Conservation (phyloP, 2,113 vertebrate genomes). For the Morone saxatilis region DNA sequence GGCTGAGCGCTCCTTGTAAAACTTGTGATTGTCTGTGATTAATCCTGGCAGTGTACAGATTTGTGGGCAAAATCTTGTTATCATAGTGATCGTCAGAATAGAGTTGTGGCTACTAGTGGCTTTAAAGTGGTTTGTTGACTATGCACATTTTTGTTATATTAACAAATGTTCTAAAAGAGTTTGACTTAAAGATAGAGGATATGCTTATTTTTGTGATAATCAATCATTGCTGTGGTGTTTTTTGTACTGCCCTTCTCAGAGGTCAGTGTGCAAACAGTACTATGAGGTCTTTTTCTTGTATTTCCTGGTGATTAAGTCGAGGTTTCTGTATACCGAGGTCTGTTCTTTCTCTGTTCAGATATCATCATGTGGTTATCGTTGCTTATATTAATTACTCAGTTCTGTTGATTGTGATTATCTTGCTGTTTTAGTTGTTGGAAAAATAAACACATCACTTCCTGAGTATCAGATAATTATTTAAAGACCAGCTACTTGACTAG, state of each 20-base stretch:
- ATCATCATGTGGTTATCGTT: background rate
- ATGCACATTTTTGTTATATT: constrained; percentile 56
- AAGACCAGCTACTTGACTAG: background rate
- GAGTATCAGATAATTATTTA: background rate
- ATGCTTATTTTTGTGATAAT: constrained; percentile 53
- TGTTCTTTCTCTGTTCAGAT: constrained; percentile 23
- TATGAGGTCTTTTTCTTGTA: constrained; percentile 6
- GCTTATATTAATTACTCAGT: background rate
- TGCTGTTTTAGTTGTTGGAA: background rate
- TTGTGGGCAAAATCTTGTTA: constrained; percentile 65
- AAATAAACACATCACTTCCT: background rate
- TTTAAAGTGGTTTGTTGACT: constrained; percentile 63
- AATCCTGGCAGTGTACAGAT: constrained; percentile 65
- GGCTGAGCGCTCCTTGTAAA: constrained; percentile 55
- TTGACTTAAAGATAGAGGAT: constrained; percentile 47
- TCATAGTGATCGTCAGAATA: constrained; percentile 61
- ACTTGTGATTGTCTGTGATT: constrained; percentile 68
- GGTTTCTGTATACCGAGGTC: background rate
- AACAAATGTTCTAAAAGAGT: constrained; percentile 44
- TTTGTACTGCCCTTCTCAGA: constrained; percentile 18
- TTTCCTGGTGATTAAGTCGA: constrained; percentile 11
- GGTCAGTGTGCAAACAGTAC: constrained; percentile 35
- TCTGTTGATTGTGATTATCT: constrained; percentile 11
- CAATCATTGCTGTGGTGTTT: constrained; percentile 40
- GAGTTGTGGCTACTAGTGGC: constrained; percentile 48